Conservation (phyloP, 2,113 vertebrate genomes). For the Athene noctua region DNA sequence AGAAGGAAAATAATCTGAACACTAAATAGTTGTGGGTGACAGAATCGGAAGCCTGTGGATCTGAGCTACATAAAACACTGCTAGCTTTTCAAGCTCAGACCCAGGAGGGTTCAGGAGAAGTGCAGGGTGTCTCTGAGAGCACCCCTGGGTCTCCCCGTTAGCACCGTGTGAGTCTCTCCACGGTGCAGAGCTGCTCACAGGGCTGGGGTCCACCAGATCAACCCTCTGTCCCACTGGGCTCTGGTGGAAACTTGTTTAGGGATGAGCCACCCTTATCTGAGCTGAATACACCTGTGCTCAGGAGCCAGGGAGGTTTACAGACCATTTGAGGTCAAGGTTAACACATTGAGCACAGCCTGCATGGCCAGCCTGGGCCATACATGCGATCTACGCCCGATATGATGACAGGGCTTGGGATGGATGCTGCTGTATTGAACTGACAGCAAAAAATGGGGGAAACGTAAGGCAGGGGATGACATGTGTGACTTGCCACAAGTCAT, state of each 20-base stretch:
- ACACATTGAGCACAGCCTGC: neutral
- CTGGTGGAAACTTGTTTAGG: neutral
- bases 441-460: neutral
- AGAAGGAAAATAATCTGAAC: neutral
- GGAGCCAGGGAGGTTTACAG: neutral
- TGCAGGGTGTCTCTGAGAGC: neutral
- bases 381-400: fast-evolving
- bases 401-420: neutral
- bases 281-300: neutral
- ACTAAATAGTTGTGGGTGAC: neutral
- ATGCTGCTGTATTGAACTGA: neutral
- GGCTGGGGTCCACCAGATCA: neutral
- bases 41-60: neutral
- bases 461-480: neutral
- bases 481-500: neutral
- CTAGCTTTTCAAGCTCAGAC: neutral
- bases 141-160: neutral
- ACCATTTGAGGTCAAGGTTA: neutral
- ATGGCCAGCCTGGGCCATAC: neutral
- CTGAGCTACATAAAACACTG: neutral
- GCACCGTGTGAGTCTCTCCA: neutral
- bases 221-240: neutral
- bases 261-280: neutral
- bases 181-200: neutral
- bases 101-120: neutral